Base-by-base conservation (phyloP, 2,888 invertebrate species). In the Microdon myrmicae region DNA sequence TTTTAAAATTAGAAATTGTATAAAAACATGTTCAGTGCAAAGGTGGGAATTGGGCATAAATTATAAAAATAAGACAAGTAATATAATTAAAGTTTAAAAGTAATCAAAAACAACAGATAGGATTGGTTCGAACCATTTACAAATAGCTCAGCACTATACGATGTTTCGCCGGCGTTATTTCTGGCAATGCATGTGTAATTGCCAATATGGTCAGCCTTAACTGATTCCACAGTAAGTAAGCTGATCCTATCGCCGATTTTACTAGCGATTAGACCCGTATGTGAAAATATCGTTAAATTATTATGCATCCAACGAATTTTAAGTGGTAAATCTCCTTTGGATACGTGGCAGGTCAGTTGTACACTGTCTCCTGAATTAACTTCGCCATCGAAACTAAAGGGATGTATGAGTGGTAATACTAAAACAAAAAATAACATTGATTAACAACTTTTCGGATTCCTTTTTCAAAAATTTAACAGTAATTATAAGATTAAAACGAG, bases 311-410 rank as follows among this genome's bases (percentile, higher is more conserved):
- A 91, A 35, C 82, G 80, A 25, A 90, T 85, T 51, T 84, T 83
- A 26, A 89, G 79, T 2, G 89, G 89, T 10, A 81, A 75, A 73
- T 88, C 88, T 19, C 88, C 86, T 70, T 84, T 84, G 68, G 83
- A 80, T 68, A 85, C 83, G 48, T 83, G 83, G 70, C 86, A 86
- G 54, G 83, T 82, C 23, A 85, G 78, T 49, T 84, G 83, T 37
- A 84, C 81, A 74, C 84, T 82, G 73, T 89, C 88, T 53, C 88
- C 89, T 54, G 87, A 87, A 76, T 87, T 87, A 67, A 88, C 84
- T 61, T 79, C 75, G 51, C 61, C 74, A 67, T 78, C 79, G 41
- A 79, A 79, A 61, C 74, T 76, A 68, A 81, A 81, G 14, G 81
- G 80, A 71, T 75, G 74, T 53, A 81, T 88, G 81, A 86, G 85